Conservation (phyloP, 2,797 vertebrate species). For the Prunella strophiata region DNA sequence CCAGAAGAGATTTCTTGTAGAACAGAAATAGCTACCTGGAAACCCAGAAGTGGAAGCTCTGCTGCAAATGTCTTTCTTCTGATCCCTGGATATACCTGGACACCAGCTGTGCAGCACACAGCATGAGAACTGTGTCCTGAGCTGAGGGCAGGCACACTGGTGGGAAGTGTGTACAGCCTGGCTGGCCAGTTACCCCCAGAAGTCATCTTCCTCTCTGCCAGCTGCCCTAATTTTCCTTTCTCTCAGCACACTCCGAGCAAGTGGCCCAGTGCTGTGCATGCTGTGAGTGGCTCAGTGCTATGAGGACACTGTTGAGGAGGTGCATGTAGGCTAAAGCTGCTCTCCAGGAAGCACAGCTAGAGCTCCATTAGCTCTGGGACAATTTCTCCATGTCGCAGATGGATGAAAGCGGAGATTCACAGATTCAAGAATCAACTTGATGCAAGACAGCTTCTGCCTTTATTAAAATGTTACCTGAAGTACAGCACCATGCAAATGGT, state of each 20-base stretch:
- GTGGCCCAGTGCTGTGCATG: background rate
- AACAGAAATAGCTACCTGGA: background rate
- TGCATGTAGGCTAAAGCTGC: background rate
- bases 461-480: background rate
- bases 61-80: background rate
- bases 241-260: background rate
- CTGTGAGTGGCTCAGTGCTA: background rate
- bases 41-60: background rate
- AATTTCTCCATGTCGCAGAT: fast-evolving
- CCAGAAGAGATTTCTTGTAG: background rate
- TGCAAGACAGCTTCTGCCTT: background rate
- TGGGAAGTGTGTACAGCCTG: background rate
- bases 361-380: background rate
- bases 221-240: background rate
- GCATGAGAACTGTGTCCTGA: background rate
- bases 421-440: background rate
- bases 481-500: background rate
- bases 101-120: background rate
- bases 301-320: background rate
- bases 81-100: background rate
- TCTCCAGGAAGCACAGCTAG: background rate
- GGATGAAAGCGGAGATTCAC: background rate
- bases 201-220: background rate
- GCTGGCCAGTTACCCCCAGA: background rate
- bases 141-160: background rate